Conservation (phyloP, 2,888 invertebrate genomes). For the Criorhina ranunculi region DNA sequence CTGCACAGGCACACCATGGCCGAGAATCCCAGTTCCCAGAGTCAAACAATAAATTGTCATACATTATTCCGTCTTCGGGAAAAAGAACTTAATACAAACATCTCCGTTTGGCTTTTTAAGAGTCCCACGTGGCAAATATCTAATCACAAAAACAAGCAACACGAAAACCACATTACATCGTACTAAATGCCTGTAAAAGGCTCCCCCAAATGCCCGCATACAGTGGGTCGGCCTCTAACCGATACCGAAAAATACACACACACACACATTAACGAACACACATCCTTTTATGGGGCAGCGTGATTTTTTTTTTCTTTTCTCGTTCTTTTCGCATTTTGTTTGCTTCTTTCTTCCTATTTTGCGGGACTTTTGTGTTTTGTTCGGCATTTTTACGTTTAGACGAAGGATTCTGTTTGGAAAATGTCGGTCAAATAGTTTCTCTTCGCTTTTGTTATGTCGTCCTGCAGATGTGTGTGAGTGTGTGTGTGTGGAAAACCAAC, state of each 20-base stretch:
- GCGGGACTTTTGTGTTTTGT: constrained; percentile 33
- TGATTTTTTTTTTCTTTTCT: constrained; percentile 53
- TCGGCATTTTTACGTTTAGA: constrained; percentile 18
- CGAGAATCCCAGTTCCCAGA: constrained; percentile 44
- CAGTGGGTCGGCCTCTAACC: background rate
- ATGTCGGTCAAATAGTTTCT: constrained; percentile 73
- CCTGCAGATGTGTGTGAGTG: background rate
- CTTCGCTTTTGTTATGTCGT: constrained; percentile 42
- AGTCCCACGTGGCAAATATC: constrained; percentile 76
- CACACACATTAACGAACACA: constrained; percentile 19
- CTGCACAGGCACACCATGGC: too few species aligned
- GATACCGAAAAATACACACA: background rate
- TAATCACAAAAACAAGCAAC: constrained; percentile 74
- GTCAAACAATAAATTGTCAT: constrained; percentile 72
- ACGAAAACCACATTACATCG: constrained; percentile 76
- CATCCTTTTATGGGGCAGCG: constrained; percentile 61
- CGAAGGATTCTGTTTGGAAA: constrained; percentile 49
- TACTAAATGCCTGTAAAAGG: constrained; percentile 69
- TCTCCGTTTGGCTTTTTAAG: constrained; percentile 66
- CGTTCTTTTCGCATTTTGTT: background rate
- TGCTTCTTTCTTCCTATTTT: constrained; percentile 17
- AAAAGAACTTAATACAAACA: constrained; percentile 59
- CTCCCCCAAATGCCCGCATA: constrained; percentile 42
- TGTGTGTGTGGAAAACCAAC: background rate
- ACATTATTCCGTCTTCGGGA: constrained; percentile 64